A percentile compares a stretch with the other conserved stretches of the same genome.
Conservation (phyloP, 2,888 invertebrate species). For the Norana najaformis region DNA sequence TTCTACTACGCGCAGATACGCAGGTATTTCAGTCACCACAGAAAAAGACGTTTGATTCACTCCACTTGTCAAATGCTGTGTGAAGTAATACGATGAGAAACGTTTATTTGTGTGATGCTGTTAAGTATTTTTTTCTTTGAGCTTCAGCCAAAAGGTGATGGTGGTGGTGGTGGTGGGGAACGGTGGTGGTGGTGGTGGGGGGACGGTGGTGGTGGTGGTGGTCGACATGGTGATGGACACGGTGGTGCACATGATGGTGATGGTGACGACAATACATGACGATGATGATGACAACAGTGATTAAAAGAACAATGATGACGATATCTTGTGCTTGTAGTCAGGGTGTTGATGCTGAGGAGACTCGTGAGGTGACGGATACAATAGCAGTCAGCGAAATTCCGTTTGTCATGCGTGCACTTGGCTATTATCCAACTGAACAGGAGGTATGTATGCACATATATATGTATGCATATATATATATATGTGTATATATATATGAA, state of each 20-base stretch:
- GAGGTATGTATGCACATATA: conserved; percentile 67
- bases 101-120: neutral
- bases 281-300: neutral
- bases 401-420: conserved; percentile 75
- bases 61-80: neutral
- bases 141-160: neutral
- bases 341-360: conserved; percentile 72
- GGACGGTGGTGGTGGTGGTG: neutral
- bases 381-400: conserved; percentile 73
- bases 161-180: neutral
- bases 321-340: conserved; percentile 60
- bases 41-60: too few species aligned
- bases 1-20: conserved; percentile 79
- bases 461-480: neutral
- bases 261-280: neutral
- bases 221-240: neutral
- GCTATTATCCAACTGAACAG: conserved; percentile 76
- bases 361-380: conserved; percentile 68
- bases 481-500: neutral
- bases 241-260: neutral
- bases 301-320: neutral
- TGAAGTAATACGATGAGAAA: neutral
- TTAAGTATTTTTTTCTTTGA: neutral
- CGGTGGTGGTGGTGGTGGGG: neutral
- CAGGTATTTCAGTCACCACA: conserved; percentile 29